Evolutionary conservation across 2,888 invertebrate genomes (phyloP).

Genomic region (Phyllotreta cruciferae): DNA sequence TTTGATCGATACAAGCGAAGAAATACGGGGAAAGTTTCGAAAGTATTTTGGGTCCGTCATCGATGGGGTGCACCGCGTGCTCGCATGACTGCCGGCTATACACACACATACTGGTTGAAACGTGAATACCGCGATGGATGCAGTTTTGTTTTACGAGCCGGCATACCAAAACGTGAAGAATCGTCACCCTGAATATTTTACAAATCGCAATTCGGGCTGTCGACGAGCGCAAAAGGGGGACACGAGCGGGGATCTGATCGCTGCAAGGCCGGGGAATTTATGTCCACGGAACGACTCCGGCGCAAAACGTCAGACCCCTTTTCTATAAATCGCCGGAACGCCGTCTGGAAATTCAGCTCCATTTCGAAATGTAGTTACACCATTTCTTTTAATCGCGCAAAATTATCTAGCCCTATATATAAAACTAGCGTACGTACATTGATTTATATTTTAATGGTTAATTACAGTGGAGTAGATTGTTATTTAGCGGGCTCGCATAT

Average conservation of each 20-base stretch:
- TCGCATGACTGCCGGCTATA: constrained; percentile 40
- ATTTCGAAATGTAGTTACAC: neutral
- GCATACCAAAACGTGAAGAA: constrained; percentile 44
- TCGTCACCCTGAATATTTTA: constrained; percentile 42
- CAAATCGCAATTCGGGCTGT: constrained; percentile 39
- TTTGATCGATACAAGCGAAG: no score
- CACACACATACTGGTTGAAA: constrained; percentile 32
- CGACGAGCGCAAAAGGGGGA: constrained; percentile 17
- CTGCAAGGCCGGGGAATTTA: constrained; percentile 30
- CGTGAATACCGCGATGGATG: constrained; percentile 23
- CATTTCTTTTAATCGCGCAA: neutral
- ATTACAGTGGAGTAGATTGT: no score
- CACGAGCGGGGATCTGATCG: neutral
- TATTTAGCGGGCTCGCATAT: no score
- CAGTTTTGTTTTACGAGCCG: constrained; percentile 42
- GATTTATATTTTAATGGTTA: no score
- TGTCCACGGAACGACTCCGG: constrained; percentile 36
- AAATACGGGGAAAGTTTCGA: constrained; percentile 14
- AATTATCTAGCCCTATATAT: no score
- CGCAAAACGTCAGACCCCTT: constrained; percentile 18
- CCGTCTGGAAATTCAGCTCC: neutral
- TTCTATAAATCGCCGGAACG: constrained; percentile 11
- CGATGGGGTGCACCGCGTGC: constrained; percentile 30
- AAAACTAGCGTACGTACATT: no score
- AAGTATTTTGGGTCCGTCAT: constrained; percentile 19